Conservation (phyloP, 1,140 invertebrate species). For the Drosophila orena region DNA sequence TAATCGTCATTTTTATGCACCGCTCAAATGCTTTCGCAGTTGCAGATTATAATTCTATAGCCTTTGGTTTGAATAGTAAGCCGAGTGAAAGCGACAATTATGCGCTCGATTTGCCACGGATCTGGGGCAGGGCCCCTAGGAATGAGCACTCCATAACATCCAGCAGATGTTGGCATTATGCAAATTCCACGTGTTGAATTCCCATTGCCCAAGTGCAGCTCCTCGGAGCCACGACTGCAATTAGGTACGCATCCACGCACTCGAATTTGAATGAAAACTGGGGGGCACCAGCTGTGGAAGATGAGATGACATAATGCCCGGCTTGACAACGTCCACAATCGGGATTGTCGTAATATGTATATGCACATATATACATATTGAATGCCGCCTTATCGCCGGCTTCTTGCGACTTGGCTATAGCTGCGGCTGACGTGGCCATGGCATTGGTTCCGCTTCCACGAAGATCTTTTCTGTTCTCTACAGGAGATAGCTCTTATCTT, state of each 20-base stretch:
- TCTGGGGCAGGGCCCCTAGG: constrained; percentile 21
- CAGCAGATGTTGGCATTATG: constrained; percentile 49
- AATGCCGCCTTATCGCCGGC: constrained; percentile 27
- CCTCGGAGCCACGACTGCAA: constrained; percentile 38
- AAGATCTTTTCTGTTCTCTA: background rate
- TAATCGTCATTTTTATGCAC: background rate
- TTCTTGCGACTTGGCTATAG: constrained; percentile 7
- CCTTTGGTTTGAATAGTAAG: background rate
- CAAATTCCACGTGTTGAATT: constrained; percentile 76
- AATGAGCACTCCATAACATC: background rate
- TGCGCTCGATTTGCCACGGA: constrained; percentile 52
- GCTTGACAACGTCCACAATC: constrained; percentile 36
- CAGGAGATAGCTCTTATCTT: constrained; percentile 27
- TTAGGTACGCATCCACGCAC: constrained; percentile 31
- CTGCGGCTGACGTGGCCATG: constrained; percentile 47
- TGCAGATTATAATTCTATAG: background rate
- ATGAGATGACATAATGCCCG: constrained; percentile 42
- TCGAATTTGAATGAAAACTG: constrained; percentile 5
- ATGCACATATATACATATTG: background rate
- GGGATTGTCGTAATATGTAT: background rate
- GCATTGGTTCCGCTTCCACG: constrained; percentile 35
- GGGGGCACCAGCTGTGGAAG: background rate
- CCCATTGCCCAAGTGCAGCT: constrained; percentile 15
- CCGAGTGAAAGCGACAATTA: constrained; percentile 33
- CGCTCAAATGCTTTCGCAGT: background rate